Evolutionary conservation across 1,140 invertebrate species (phyloP), one percentile per base, ranked within the genome.

Genomic region (Aphelenchoides fujianensis): DNA sequence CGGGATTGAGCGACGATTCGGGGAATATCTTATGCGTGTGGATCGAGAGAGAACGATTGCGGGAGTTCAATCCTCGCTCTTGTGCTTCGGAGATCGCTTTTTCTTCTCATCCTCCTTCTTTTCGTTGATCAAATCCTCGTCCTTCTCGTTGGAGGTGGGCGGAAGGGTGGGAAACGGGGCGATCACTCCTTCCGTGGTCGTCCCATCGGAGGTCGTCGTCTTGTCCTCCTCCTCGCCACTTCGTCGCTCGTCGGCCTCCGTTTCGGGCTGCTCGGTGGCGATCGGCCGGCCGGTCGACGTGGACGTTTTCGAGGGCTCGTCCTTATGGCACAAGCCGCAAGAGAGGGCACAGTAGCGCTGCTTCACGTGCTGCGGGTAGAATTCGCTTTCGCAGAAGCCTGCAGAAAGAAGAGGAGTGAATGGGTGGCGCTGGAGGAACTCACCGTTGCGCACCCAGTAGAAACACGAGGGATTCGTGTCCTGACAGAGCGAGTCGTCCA

Each of bases 371-470:
- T 5, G 12, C 34, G 55, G 55, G 23, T 59, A 59, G 19, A 59
- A 59, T 59, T 5, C 55, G 7, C 27, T 30, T 59, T 19, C 55
- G 34, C 55, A 59, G 19, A 59, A 59, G 19, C 55, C 55, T 59
- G 5, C 7, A 5, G 7, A 5, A 48, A 12, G 23, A n/a, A n/a
- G 41, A 48, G 12, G 41, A 48, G 41, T 48, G 12, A 48, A 23
- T 12, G 41, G 23, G 12, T 48, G 12, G 12, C 41, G 41, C 12
- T 48, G n/a, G n/a, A n/a, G n/a, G n/a, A n/a, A 48, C 12, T 48
- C 23, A 48, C 41, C 41, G 41, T 48, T 48, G 41, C 41, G 41
- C 12, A 48, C 41, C 12, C 12, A 59, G 34, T 19, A 59, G 19
- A 59, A 59, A 23, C 55, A 59, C 55, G 28, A 5, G 12, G 55